Conservation (phyloP, 2,888 invertebrate genomes). For the Erynnis tages region DNA sequence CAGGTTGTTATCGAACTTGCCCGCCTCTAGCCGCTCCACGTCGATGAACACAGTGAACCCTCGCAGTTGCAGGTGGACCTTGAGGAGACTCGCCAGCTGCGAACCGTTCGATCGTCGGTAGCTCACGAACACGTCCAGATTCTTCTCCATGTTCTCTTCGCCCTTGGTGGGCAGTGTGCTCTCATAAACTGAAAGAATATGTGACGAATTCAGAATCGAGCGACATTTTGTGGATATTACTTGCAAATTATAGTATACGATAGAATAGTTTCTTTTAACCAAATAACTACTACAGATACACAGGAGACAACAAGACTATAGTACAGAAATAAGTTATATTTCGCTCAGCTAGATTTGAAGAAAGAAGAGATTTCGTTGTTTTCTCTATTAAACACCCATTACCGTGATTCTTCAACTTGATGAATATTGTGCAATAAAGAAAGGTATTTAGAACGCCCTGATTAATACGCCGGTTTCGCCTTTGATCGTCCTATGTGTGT, state of each 20-base stretch:
- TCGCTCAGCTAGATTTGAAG: too few relatives aligned
- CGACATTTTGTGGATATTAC: too few relatives aligned
- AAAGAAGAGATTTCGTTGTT: too few relatives aligned
- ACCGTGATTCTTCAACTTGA: not conserved
- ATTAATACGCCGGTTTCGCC: conserved; percentile 6
- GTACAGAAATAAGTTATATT: too few relatives aligned
- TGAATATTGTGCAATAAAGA: conserved; percentile 4
- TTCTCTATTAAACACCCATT: not conserved
- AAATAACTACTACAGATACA: too few relatives aligned
- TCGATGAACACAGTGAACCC: conserved; percentile 99
- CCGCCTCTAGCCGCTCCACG: conserved; percentile 98
- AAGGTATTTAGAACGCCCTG: conserved; percentile 2
- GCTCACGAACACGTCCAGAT: conserved; percentile 98
- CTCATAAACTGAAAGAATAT: conserved; percentile 79
- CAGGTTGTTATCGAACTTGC: conserved; percentile 99
- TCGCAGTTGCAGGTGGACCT: conserved; percentile 97
- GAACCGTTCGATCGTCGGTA: conserved; percentile 98
- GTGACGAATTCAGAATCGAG: too few relatives aligned
- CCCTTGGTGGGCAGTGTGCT: conserved; percentile 84
- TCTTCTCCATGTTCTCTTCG: conserved; percentile 92
- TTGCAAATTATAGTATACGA: too few relatives aligned
- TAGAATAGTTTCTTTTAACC: too few relatives aligned
- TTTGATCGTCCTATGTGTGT: conserved; percentile 22
- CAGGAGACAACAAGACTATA: too few relatives aligned
- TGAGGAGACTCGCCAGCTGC: conserved; percentile 95